Evolutionary conservation across 2,113 vertebrate genomes (phyloP).

Genomic region (Psittacara wagleri): DNA sequence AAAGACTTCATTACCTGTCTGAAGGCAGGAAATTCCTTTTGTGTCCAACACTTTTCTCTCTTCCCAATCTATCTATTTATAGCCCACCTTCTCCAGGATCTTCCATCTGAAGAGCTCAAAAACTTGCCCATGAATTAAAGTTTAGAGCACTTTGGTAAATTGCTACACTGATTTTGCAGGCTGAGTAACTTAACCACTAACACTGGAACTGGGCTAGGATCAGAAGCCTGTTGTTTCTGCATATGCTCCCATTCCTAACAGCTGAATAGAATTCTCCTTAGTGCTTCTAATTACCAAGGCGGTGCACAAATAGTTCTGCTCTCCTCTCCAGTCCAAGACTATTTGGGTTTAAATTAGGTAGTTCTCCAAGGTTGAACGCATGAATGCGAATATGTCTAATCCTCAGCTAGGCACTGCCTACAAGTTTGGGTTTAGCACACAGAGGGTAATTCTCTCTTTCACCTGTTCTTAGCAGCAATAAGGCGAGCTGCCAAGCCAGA

Average conservation of each 20-base stretch:
- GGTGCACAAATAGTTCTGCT: neutral
- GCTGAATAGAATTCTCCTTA: neutral
- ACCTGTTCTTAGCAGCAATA: neutral
- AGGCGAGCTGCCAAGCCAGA: neutral
- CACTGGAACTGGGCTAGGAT: neutral
- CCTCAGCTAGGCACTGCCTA: neutral
- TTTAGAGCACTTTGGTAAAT: neutral
- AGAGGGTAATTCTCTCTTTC: neutral
- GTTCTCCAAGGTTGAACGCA: neutral
- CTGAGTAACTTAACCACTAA: neutral
- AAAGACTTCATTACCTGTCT: neutral
- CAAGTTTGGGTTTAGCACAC: neutral
- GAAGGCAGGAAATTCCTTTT: neutral
- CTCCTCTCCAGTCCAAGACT: neutral
- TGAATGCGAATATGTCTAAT: fast-evolving
- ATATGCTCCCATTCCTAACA: neutral
- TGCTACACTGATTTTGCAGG: neutral
- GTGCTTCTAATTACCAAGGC: neutral
- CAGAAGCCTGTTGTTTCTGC: neutral
- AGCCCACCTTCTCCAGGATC: neutral
- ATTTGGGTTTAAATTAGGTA: neutral
- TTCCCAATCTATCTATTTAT: neutral
- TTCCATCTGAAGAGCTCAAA: neutral
- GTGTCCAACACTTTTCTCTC: neutral
- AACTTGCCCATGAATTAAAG: neutral